These are phyloP conservation scores for Drosophila rubida DNA, from an alignment of 2,888 invertebrate species.

Conservation along the genomic window DNA sequence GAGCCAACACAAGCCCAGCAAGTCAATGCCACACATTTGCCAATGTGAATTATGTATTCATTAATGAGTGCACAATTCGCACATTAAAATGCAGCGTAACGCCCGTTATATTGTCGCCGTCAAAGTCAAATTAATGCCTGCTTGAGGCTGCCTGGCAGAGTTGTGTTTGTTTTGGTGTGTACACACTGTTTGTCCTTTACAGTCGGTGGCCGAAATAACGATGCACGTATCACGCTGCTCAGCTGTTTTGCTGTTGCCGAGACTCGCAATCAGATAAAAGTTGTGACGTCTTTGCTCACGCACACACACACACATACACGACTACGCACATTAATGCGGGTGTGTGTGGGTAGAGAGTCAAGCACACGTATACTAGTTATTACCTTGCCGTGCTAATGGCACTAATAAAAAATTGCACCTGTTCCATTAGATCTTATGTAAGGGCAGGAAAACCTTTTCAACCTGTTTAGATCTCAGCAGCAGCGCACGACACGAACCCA, in stretches of 20 bases:
- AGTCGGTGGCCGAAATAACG: conserved; percentile 27
- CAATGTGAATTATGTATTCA: conserved; percentile 36
- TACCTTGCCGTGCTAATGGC: conserved; percentile 14
- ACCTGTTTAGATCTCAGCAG: conserved; percentile 7
- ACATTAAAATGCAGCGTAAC: conserved; percentile 52
- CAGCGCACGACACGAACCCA: background rate
- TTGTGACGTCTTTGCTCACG: conserved; percentile 20
- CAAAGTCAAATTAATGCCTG: conserved; percentile 8
- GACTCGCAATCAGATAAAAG: background rate
- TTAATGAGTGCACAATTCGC: conserved; percentile 30
- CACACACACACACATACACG: too few species aligned
- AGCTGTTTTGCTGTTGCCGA: conserved; percentile 18
- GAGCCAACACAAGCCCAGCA: conserved; percentile 22
- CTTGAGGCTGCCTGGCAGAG: background rate
- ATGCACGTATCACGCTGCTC: background rate
- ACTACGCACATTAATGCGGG: background rate
- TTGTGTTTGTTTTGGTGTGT: conserved; percentile 16
- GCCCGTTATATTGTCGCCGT: background rate
- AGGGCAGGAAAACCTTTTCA: conserved; percentile 5
- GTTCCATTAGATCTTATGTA: conserved; percentile 16
- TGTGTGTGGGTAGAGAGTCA: background rate
- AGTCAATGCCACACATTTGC: conserved; percentile 63
- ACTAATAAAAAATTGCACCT: conserved; percentile 29
- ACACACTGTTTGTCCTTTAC: conserved; percentile 39
- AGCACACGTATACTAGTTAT: conserved; percentile 13